Conservation (phyloP, 2,888 invertebrate genomes). For the Silvanus unidentatus region DNA sequence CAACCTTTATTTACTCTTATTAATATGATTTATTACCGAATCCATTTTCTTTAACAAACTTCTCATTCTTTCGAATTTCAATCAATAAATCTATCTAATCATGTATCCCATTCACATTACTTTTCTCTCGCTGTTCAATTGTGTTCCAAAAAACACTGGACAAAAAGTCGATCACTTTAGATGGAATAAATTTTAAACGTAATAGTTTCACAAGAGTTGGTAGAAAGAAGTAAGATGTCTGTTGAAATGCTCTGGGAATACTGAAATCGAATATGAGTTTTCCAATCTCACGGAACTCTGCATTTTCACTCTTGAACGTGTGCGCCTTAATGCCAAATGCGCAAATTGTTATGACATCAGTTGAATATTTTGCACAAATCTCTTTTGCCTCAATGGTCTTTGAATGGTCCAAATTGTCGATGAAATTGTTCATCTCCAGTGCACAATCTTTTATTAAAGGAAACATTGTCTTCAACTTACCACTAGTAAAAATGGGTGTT, state of each 20-base stretch:
- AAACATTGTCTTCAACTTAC: slow-evolving; percentile 52
- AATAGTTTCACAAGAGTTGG: slow-evolving; percentile 29
- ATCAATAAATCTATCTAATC: slow-evolving; percentile 51
- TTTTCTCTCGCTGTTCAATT: slow-evolving; percentile 25
- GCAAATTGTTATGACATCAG: slow-evolving; percentile 46
- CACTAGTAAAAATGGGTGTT: slow-evolving; percentile 51
- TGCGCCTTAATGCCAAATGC: slow-evolving; percentile 46
- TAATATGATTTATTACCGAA: slow-evolving; percentile 9
- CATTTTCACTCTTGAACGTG: slow-evolving; percentile 38
- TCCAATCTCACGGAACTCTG: slow-evolving; percentile 40
- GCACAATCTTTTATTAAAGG: slow-evolving; percentile 45
- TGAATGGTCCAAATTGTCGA: slow-evolving; percentile 8
- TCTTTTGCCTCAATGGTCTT: slow-evolving; percentile 33
- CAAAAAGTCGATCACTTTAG: slow-evolving; percentile 29
- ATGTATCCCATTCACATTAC: slow-evolving; percentile 41
- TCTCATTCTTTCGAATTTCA: slow-evolving; percentile 13
- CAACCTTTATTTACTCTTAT: too few species aligned
- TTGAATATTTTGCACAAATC: slow-evolving; percentile 41
- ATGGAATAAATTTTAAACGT: slow-evolving; percentile 28
- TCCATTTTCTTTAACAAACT: slow-evolving; percentile 6
- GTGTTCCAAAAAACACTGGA: slow-evolving; percentile 29
- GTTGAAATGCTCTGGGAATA: slow-evolving; percentile 25
- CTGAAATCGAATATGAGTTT: slow-evolving; percentile 35
- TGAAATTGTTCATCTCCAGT: slow-evolving; percentile 27
- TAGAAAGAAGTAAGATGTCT: slow-evolving; percentile 28